Base-by-base conservation (phyloP, 2,113 vertebrate species). In the Gavia stellata region DNA sequence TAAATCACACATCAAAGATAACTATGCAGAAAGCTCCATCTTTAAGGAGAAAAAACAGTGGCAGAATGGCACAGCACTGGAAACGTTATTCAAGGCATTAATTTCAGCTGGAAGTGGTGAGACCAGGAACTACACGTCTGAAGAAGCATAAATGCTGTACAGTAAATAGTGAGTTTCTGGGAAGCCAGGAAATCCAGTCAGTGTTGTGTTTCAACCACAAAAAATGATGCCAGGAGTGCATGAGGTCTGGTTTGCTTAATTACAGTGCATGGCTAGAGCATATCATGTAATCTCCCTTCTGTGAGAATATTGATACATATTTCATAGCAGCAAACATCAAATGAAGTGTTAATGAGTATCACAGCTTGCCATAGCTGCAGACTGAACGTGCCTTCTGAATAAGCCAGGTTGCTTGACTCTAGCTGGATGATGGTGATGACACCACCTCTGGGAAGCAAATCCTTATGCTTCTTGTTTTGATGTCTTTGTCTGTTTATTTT, bases 231-330 rank as follows among this genome's bases (percentile, higher is more conserved):
- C n/a, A 61, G 29, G 23, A 84, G 7, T 15, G 7, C 7, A 49
- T 1, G 1, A 73, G 3, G 8, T 62, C 17, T 23, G 7, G 1
- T n/a, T 4, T 20, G 1, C 26, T 66, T 68, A n/a, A 36, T 33
- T 56, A 20, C 25, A 58, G 25, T 42, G 14, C 11, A 23, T 25
- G 12, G 8, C 6, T 68, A 58, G 12, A 66, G 8, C 9, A 61
- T 13, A 55, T 17, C 11, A 56, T 31, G 31, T 19, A 81, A 33
- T 17, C 6, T 52, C 2, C 26, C n/a, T 75, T 45, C 34, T 0
- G 0, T 59, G 18, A 72, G 5, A 62, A 87, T 85, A 65, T 34
- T 82, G n/a, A 33, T 56, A 21, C 13, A 19, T 18, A 58, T 31
- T 62, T 73, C 45, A 47, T 3, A 42, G 13, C 14, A 74, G 14